Base-by-base conservation (phyloP, 2,797 vertebrate genomes). In the Malurus leucopterus region DNA sequence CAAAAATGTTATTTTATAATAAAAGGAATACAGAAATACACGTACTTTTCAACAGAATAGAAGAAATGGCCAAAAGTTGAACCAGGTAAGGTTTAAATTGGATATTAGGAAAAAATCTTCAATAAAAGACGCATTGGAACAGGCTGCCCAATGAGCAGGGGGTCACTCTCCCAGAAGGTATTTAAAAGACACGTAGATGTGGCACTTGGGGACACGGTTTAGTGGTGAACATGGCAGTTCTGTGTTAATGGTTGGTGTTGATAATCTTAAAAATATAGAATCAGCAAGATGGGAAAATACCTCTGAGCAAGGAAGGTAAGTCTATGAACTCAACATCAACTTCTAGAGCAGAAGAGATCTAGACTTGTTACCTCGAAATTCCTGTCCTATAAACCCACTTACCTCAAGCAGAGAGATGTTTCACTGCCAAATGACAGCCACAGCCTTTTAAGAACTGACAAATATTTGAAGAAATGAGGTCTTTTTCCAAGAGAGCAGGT, bases 131-230 rank as follows among this genome's bases (percentile, higher is more conserved):
- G 18, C 40, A 46, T 2, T 21, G 23, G 24, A 50, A 58, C 4
- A 30, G 32, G 24, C 13, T 40, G 26, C 29, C 54, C 6, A 22
- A 17, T 30, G 16, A 53, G 32, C 3, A 15, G 11, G 4, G 16
- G 3, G 6, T 64, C 58, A 44, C 3, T 9, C 22, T 58, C 3
- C 17, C 46, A 40, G 67, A 53, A 58, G 12, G 14, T 30, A 34
- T 40, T 51, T 50, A 40, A 40, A 63, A 71, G 30, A 38, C 16
- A 13, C 2, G 8, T 7, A 9, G 32, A 14, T 40, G 16, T 34
- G 20, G 9, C 65, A 46, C 9, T 0, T 38, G 38, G 29, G 20
- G 29, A 38, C 40, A 32, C 0, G 0, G 23, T 40, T 46, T 29
- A 21, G 19, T 59, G 29, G 21, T 71, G 51, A 71, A 30, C 8